These are phyloP conservation scores for Cremastobaeus sp. DNA, from an alignment of 2,888 invertebrate species.

Conservation along the genomic window DNA sequence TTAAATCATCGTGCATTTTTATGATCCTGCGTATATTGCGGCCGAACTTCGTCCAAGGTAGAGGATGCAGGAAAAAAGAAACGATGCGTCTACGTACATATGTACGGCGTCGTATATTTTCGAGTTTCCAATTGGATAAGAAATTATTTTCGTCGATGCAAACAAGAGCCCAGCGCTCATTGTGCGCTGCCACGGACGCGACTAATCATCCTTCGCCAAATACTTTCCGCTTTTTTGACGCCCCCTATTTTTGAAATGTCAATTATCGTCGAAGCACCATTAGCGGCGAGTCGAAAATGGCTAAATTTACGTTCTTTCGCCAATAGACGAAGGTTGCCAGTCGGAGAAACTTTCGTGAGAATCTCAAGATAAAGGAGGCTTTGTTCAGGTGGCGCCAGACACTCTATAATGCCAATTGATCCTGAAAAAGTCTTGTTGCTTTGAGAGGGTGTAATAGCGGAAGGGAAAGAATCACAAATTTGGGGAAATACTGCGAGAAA, in stretches of 20 bases:
- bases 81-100: conserved; percentile 19
- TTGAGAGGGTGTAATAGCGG: conserved; percentile 56
- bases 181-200: conserved; percentile 20
- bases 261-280: neutral
- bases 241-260: neutral
- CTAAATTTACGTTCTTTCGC: no score
- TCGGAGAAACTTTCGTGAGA: neutral
- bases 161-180: conserved; percentile 21
- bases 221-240: conserved; percentile 12
- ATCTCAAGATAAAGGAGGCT: conserved; percentile 10
- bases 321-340: neutral
- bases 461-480: conserved; percentile 52
- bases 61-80: conserved; percentile 42
- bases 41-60: conserved; percentile 55
- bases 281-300: no score
- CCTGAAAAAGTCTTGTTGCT: conserved; percentile 50
- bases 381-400: conserved; percentile 22
- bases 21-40: conserved; percentile 60
- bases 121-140: conserved; percentile 50
- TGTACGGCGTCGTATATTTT: conserved; percentile 45
- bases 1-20: conserved; percentile 61
- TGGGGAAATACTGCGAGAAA: conserved; percentile 48
- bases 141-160: conserved; percentile 44
- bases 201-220: conserved; percentile 31
- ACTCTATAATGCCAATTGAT: conserved; percentile 56